Evolutionary conservation across 2,113 vertebrate genomes (phyloP).

Genomic region (Phalacrocorax carbo): DNA sequence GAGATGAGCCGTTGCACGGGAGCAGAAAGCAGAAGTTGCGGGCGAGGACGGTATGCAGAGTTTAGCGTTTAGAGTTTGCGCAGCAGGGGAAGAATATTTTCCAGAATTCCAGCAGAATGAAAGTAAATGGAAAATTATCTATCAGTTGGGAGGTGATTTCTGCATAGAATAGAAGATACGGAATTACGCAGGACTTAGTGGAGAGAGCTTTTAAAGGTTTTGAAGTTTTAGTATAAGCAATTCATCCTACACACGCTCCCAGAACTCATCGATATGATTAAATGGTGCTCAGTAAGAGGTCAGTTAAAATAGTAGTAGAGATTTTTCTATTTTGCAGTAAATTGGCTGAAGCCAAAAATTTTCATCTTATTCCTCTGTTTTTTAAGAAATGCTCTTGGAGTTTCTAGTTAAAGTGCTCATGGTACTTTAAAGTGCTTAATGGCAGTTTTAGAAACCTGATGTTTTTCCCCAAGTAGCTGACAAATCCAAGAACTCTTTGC

Average conservation of each 20-base stretch:
- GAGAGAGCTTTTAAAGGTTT: neutral
- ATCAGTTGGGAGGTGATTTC: neutral
- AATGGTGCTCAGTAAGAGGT: neutral
- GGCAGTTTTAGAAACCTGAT: neutral
- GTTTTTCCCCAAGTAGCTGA: neutral
- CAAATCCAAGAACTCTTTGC: neutral
- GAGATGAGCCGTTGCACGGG: neutral
- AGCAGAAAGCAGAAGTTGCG: neutral
- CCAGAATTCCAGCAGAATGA: neutral
- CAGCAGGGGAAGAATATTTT: neutral
- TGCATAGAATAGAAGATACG: neutral
- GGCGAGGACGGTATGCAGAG: fast-evolving
- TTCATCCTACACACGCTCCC: neutral
- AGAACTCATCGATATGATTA: neutral
- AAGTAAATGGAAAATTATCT: neutral
- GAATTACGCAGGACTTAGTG: neutral
- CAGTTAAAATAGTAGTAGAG: neutral
- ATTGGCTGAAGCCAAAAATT: neutral
- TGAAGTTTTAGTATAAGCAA: neutral
- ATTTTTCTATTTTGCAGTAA: neutral
- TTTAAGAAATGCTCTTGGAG: neutral
- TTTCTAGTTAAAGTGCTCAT: neutral
- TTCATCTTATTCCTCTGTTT: neutral
- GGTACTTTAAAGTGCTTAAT: neutral
- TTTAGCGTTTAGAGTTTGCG: fast-evolving